Conservation (phyloP, 2,113 vertebrate species). For the Chloroceryle aenea region DNA sequence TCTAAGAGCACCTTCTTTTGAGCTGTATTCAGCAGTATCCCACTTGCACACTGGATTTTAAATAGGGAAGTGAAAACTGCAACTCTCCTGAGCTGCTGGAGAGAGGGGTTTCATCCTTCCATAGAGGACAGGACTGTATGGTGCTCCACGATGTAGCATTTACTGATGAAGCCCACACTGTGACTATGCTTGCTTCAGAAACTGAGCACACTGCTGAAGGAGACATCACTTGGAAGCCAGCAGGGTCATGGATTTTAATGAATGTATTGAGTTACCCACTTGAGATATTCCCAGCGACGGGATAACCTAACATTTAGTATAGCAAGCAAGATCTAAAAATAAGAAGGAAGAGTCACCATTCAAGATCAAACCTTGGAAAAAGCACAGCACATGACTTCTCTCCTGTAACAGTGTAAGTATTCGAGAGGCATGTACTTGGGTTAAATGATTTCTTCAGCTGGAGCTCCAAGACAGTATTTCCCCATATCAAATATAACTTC, state of each 20-base stretch:
- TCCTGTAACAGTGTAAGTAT: neutral
- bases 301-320: neutral
- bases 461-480: neutral
- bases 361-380: slow-evolving; percentile 4
- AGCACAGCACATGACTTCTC: neutral
- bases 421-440: neutral
- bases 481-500: neutral
- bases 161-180: neutral
- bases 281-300: neutral
- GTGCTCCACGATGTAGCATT: fast-evolving
- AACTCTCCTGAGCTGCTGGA: neutral
- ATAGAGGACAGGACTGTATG: neutral
- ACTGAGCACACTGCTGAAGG: neutral
- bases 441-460: neutral
- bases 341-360: neutral
- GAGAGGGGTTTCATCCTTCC: neutral
- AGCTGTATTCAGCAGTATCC: neutral
- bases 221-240: neutral
- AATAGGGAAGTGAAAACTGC: neutral
- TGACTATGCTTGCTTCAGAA: neutral
- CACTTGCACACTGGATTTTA: neutral
- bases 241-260: neutral
- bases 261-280: neutral
- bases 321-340: slow-evolving; percentile 19
- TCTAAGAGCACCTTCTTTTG: neutral